A percentile compares a stretch with the other conserved stretches of the same genome.
Conservation (phyloP, 1,140 invertebrate species). For the Eciton burchellii region DNA sequence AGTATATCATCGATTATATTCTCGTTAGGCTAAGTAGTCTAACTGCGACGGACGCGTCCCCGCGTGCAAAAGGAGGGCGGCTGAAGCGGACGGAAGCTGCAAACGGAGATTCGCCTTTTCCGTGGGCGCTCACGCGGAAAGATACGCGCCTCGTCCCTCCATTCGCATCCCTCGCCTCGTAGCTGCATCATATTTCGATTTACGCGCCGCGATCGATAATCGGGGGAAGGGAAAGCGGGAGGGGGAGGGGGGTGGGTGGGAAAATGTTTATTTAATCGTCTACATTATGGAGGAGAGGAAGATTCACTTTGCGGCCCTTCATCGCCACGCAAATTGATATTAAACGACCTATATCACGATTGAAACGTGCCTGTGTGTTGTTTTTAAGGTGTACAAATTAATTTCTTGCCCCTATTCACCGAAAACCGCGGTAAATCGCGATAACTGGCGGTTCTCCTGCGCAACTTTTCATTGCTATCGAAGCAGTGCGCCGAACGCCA, state of each 20-base stretch:
- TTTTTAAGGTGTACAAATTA: no score
- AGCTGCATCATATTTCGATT: slow-evolving; percentile 67
- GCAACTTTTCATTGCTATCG: no score
- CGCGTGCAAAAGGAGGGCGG: neutral
- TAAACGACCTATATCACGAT: neutral
- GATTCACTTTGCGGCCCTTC: neutral
- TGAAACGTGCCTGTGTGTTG: neutral
- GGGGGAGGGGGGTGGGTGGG: no score
- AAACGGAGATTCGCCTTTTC: slow-evolving; percentile 53
- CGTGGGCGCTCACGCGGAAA: slow-evolving; percentile 57
- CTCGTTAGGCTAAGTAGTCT: slow-evolving; percentile 80
- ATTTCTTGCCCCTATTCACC: no score
- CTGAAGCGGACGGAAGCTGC: slow-evolving; percentile 27
- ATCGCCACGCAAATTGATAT: neutral
- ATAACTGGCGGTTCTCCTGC: no score
- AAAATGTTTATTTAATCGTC: neutral
- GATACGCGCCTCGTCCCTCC: slow-evolving; percentile 62
- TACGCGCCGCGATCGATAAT: slow-evolving; percentile 66
- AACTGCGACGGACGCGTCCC: slow-evolving; percentile 44
- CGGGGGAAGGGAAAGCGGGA: slow-evolving; percentile 3
- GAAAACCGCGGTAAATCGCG: no score
- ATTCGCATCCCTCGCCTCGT: slow-evolving; percentile 22
- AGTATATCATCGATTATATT: slow-evolving; percentile 84
- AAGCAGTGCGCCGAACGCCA: no score
- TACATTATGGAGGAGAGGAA: no score